A percentile compares a stretch with the other conserved stretches of the same genome.
Conservation (phyloP, 2,888 invertebrate genomes). For the Eristalinus aeneus region DNA sequence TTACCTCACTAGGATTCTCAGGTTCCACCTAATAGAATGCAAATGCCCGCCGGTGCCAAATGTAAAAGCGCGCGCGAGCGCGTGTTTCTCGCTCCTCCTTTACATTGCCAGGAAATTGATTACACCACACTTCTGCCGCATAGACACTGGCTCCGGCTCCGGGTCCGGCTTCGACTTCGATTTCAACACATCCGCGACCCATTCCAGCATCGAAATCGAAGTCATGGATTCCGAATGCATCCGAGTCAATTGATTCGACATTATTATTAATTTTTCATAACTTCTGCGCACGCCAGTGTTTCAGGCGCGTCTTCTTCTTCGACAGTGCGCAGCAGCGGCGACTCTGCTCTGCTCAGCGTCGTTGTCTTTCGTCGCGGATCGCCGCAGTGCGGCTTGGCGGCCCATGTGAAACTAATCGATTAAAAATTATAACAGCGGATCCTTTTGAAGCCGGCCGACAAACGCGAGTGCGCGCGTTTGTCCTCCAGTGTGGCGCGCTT, state of each 20-base stretch:
- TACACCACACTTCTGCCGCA: slow-evolving; percentile 64
- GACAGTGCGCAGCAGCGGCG: slow-evolving; percentile 25
- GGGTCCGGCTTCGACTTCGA: not conserved
- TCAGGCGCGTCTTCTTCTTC: not conserved
- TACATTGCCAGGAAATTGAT: slow-evolving; percentile 63
- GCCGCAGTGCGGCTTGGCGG: slow-evolving; percentile 22
- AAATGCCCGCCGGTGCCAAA: slow-evolving; percentile 50
- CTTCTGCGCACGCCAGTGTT: slow-evolving; percentile 65
- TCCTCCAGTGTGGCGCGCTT: slow-evolving; percentile 36
- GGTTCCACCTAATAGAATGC: slow-evolving; percentile 54
- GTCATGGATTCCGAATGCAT: slow-evolving; percentile 65
- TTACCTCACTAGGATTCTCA: slow-evolving; percentile 26
- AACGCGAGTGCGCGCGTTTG: slow-evolving; percentile 68
- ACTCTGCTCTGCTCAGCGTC: slow-evolving; percentile 6
- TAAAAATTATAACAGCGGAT: slow-evolving; percentile 72
- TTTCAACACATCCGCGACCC: not conserved
- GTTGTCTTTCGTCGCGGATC: slow-evolving; percentile 17
- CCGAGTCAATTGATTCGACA: slow-evolving; percentile 70
- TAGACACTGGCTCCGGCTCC: not conserved
- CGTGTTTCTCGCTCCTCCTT: slow-evolving; percentile 52
- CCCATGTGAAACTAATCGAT: slow-evolving; percentile 72
- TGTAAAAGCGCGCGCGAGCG: slow-evolving; percentile 42
- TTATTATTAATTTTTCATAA: slow-evolving; percentile 72
- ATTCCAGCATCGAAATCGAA: slow-evolving; percentile 28
- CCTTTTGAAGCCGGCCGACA: slow-evolving; percentile 72